These are phyloP conservation scores for Monochamus alternatus DNA, from an alignment of 2,888 invertebrate genomes.

Conservation along the genomic window DNA sequence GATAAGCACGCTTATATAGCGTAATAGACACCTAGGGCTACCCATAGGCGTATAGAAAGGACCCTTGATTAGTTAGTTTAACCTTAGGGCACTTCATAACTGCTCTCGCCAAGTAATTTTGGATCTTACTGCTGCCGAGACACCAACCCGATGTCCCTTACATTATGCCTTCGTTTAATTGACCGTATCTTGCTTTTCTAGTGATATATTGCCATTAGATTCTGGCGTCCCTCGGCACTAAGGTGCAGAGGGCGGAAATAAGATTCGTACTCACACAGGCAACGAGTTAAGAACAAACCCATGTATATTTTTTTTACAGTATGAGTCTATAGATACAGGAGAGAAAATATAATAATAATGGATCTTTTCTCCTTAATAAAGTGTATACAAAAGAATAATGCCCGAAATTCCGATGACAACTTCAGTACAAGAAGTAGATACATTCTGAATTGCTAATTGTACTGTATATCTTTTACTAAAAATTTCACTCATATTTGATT, in stretches of 20 bases:
- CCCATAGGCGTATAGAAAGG: slow-evolving; percentile 46
- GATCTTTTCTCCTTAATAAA: no score
- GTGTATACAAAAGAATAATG: no score
- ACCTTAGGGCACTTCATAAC: slow-evolving; percentile 51
- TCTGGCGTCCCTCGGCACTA: neutral
- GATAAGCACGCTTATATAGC: slow-evolving; percentile 42
- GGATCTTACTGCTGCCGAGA: slow-evolving; percentile 48
- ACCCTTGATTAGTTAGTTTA: slow-evolving; percentile 45
- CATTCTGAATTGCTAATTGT: no score
- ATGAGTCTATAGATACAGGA: neutral
- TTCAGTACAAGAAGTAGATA: no score
- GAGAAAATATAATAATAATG: no score
- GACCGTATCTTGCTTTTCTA: slow-evolving; percentile 27
- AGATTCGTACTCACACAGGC: neutral
- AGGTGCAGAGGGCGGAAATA: neutral
- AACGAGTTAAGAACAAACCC: neutral
- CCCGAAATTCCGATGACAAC: no score
- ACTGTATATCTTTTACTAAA: no score
- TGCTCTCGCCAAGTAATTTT: slow-evolving; percentile 50
- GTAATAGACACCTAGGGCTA: slow-evolving; percentile 58
- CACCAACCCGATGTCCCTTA: slow-evolving; percentile 40
- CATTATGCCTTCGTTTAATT: slow-evolving; percentile 31
- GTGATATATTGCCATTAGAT: slow-evolving; percentile 19
- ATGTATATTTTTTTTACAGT: neutral
- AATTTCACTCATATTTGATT: no score